Base-by-base conservation (phyloP, 2,113 vertebrate species). In the Theristicus caerulescens region DNA sequence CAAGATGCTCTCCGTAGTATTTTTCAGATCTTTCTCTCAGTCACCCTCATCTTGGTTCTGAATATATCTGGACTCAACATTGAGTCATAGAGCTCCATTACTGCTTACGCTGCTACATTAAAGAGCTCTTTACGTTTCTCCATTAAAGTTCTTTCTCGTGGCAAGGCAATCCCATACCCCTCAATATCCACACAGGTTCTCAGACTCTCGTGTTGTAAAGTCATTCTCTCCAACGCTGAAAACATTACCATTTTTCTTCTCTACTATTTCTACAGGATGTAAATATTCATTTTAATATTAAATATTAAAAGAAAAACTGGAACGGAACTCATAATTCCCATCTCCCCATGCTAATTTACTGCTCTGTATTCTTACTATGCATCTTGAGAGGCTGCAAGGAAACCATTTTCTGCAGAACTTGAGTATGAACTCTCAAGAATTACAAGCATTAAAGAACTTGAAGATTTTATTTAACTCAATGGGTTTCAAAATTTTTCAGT, bases 261-360 rank as follows among this genome's bases (percentile, higher is more conserved):
- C 40, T 78, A 57, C 24, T 79, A 47, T 67, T 81, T 92, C 49
- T 81, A 61, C 55, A 61, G 25, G 11, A 89, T 86, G 73, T 47
- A 84, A 86, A 91, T 86, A 93, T n/a, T 91, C 17, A 78, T 91
- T 86, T 93, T 73, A 61, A 80, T 80, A 90, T 47, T 74, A 93
- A 96, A 84, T 82, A 91, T 91, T 90, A 80, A 65, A 87, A 72
- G 31, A 82, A 6, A 80, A 90, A 83, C 32, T 52, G 34, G 21
- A 92, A 86, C 18, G 5, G 31, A 93, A 86, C 18, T 93, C 21
- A 3, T 58, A 31, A 79, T 74, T 90, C 67, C 38, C 46, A 91
- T 49, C 67, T 89, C 73, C 13, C 42, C 71, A 26, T 26, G 38
- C 42, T 73, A 87, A 93, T 74, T 87, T 70, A 74, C n/a, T 90